Conservation (phyloP, 2,113 vertebrate genomes). For the Chinchilla lanigera region DNA sequence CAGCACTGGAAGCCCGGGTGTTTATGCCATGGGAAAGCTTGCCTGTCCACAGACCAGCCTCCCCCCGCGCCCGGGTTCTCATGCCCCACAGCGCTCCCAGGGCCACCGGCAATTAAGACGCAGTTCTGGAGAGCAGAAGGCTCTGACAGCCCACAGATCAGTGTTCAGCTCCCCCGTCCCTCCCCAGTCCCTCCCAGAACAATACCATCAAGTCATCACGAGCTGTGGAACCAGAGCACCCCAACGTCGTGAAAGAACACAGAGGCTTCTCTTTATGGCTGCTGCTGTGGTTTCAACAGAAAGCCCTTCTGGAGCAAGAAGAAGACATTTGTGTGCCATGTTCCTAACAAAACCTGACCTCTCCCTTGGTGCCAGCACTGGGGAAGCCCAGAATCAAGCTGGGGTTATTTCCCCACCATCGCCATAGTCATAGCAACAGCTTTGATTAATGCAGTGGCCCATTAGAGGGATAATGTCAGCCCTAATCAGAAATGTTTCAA, state of each 20-base stretch:
- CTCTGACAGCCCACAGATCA: conserved; percentile 66
- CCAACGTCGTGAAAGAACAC: not conserved
- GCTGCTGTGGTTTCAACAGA: conserved; percentile 7
- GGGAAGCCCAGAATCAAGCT: conserved; percentile 60
- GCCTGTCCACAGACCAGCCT: not conserved
- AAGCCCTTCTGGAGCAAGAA: conserved; percentile 35
- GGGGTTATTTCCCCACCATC: conserved; percentile 68
- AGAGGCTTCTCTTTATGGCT: conserved; percentile 28
- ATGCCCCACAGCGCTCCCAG: not conserved
- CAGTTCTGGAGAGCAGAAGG: conserved; percentile 62
- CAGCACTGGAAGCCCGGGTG: not conserved
- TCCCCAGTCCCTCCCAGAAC: not conserved
- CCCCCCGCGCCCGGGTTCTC: not conserved
- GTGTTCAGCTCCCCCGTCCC: not conserved
- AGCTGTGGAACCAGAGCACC: conserved; percentile 54
- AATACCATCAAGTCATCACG: conserved; percentile 41
- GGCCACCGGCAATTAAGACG: conserved; percentile 28
- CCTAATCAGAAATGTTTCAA: conserved; percentile 79
- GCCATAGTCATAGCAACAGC: conserved; percentile 70
- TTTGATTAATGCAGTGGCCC: conserved; percentile 76
- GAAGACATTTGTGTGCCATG: not conserved
- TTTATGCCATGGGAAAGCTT: conserved; percentile 9
- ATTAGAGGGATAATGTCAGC: conserved; percentile 77
- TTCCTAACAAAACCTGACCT: conserved; percentile 64
- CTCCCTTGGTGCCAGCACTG: not conserved